Evolutionary conservation across 2,888 invertebrate genomes (phyloP), one percentile per base, ranked within the genome.

Genomic region (Embidobia sp.): DNA sequence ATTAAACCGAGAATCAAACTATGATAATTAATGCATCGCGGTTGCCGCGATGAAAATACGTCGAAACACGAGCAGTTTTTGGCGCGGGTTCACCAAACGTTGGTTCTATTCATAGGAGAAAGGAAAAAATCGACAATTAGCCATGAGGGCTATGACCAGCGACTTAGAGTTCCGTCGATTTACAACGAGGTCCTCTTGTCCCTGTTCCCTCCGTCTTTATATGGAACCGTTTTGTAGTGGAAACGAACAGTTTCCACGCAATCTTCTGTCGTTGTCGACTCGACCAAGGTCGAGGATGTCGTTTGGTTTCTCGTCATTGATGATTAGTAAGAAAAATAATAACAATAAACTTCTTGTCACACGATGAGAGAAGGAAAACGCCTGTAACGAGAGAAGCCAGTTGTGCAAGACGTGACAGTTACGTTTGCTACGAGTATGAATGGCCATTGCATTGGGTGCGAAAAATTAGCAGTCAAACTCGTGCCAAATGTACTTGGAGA

Each of bases 261-360:
- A n/a, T n/a, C n/a, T 51, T 18, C 63, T 27, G 48, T 48, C 33
- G 16, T 16, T 26, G 59, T 7, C 49, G 26, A 59, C 61, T 61
- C 22, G 55, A 69, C 55, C 67, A 69, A 75, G 75, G 75, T 57
- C 55, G 55, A 63, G 67, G 75, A 29, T 69, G 48, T 55, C 27
- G 55, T 67, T 67, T 37, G 61, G 48, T 74, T 67, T 53, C 13
- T 59, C 37, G 53, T 53, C 61, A 46, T 67, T 74, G 66, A 53
- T 53, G 46, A 67, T 46, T 51, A 26, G 53, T 40, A 29, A 26
- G 61, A 61, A 53, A 33, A 53, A 53, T 44, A 42, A 67, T 48
- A 59, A 59, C 37, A 69, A 57, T 57, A 57, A 67, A n/a, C n/a
- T n/a, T 48, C 37, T 55, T 46, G 19, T 7, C 35, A 13, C 51